These are phyloP conservation scores for Leucosticte australis DNA, from an alignment of 2,113 vertebrate species.

Conservation along the genomic window DNA sequence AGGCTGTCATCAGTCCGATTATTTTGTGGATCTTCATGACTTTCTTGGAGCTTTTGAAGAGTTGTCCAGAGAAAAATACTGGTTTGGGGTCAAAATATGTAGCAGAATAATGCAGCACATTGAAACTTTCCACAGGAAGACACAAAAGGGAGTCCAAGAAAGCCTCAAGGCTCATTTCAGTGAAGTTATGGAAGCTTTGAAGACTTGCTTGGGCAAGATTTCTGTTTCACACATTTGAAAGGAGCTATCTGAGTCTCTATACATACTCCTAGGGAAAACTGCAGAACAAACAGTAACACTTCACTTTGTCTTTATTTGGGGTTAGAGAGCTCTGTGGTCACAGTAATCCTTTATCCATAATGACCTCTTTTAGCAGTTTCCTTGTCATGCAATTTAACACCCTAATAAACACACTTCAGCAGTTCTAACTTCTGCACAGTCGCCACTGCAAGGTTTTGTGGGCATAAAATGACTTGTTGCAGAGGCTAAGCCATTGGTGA, in stretches of 20 bases:
- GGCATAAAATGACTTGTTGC: neutral
- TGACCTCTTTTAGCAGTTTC: neutral
- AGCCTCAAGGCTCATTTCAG: conserved; percentile 50
- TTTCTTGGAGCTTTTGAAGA: neutral
- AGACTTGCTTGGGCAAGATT: conserved; percentile 58
- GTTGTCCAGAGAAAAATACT: neutral
- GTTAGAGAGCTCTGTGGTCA: conserved; percentile 2
- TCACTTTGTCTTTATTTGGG: neutral
- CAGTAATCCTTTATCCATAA: neutral
- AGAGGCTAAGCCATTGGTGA: neutral
- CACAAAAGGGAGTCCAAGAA: conserved; percentile 37
- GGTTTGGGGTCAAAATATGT: neutral
- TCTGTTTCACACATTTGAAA: conserved; percentile 46
- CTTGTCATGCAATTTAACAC: conserved; percentile 11
- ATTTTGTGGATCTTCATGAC: neutral
- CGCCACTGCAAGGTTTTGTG: neutral
- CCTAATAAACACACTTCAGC: neutral
- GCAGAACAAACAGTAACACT: neutral
- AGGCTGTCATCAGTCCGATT: neutral
- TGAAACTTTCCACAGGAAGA: conserved; percentile 35
- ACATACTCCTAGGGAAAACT: neutral
- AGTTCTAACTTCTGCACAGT: neutral
- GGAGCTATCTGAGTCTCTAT: neutral
- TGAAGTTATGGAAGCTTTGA: conserved; percentile 48
- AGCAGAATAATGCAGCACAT: neutral